Evolutionary conservation across 35 echinoderm and acorn worm species (phyloP).

Genomic region (Apostichopus californicus): DNA sequence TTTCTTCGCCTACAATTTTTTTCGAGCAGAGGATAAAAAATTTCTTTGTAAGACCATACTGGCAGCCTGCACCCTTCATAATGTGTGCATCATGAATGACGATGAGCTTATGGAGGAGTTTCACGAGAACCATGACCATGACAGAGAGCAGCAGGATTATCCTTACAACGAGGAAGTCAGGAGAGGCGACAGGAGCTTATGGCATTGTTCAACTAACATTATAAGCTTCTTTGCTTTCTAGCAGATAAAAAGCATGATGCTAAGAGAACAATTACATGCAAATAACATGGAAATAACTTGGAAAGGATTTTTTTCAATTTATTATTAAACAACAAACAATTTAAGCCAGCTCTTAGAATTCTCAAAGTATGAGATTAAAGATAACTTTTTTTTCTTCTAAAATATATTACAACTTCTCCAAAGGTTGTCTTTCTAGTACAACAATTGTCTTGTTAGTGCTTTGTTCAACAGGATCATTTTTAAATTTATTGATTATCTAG

Average conservation of each 20-base stretch:
- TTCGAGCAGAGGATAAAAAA: constrained; percentile 6
- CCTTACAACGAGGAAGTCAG: constrained; percentile 23
- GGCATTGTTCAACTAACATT: constrained; percentile 19
- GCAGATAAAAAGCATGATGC: not conserved
- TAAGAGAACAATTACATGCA: too few relatives aligned
- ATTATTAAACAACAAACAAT: not conserved
- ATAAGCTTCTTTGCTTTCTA: too few relatives aligned
- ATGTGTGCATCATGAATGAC: constrained; percentile 38
- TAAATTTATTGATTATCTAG: too few relatives aligned
- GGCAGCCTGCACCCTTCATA: constrained; percentile 33
- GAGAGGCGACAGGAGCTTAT: constrained; percentile 23
- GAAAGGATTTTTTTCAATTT: not conserved
- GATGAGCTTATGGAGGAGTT: constrained; percentile 42
- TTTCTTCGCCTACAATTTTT: constrained; percentile 33
- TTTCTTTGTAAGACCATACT: constrained; percentile 32
- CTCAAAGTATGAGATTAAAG: too few relatives aligned
- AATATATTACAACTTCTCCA: too few relatives aligned
- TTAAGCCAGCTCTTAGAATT: too few relatives aligned
- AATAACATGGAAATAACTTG: not conserved
- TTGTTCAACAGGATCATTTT: too few relatives aligned
- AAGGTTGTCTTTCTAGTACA: too few relatives aligned
- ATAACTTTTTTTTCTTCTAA: too few relatives aligned
- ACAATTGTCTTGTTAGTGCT: too few relatives aligned
- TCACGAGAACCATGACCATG: not conserved
- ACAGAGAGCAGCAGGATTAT: not conserved